Evolutionary conservation across 2,113 vertebrate species (phyloP).

Genomic region (Microtus oregoni): DNA sequence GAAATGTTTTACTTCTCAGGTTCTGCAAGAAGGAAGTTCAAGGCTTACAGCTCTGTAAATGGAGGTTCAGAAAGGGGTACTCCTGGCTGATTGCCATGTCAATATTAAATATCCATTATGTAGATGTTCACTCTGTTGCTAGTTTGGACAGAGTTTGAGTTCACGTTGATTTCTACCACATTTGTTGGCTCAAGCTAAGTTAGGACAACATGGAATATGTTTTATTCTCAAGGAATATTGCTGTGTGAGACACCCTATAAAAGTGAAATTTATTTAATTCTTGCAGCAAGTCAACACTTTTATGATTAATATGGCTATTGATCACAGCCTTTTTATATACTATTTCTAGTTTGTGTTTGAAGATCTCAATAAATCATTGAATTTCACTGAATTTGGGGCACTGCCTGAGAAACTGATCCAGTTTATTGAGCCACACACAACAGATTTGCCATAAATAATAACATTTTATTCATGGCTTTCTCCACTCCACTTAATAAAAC

Average conservation of each 20-base stretch:
- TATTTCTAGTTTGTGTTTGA: constrained; percentile 74
- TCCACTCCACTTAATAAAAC: constrained; percentile 63
- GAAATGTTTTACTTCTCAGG: not conserved
- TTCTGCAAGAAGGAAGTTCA: not conserved
- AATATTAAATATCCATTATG: not conserved
- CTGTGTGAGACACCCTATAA: constrained; percentile 65
- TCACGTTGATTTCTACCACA: not conserved
- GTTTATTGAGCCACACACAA: constrained; percentile 69
- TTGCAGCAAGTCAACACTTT: constrained; percentile 76
- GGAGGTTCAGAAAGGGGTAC: not conserved
- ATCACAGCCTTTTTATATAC: constrained; percentile 69
- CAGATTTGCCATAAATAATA: constrained; percentile 65
- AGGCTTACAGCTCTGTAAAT: not conserved
- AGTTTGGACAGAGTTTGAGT: constrained; percentile 33
- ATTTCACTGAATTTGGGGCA: constrained; percentile 70
- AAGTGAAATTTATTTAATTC: constrained; percentile 79
- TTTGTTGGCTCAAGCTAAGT: constrained; percentile 51
- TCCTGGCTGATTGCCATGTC: not conserved
- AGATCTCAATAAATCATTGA: constrained; percentile 74
- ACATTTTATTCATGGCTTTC: constrained; percentile 68
- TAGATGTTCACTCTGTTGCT: not conserved
- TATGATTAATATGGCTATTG: constrained; percentile 77
- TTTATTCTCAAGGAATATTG: constrained; percentile 70
- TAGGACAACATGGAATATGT: constrained; percentile 37
- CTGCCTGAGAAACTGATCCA: constrained; percentile 51